Percentiles rank a stretch among this genome's conserved stretches.
These are phyloP conservation scores for Myotis yumanensis DNA, from an alignment of 2,113 vertebrate species.

Conservation along the genomic window DNA sequence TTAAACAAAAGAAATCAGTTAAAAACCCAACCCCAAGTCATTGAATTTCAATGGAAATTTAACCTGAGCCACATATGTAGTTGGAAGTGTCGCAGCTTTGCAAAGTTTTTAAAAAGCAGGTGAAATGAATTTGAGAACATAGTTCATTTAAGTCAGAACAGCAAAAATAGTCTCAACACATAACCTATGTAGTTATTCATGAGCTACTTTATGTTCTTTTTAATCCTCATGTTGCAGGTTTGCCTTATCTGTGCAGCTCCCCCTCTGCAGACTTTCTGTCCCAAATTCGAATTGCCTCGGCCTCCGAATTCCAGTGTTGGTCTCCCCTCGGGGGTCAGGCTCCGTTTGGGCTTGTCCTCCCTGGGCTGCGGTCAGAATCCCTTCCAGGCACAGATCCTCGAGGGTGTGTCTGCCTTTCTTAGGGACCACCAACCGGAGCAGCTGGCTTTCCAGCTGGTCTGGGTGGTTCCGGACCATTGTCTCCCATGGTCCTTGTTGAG, in stretches of 20 bases:
- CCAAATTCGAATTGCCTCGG: fast-evolving
- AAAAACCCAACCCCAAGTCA: not conserved
- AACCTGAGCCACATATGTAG: not conserved
- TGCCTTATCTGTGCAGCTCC: not conserved
- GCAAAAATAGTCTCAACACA: not conserved
- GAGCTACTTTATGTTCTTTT: not conserved
- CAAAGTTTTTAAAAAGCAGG: not conserved
- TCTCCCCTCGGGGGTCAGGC: too few relatives aligned
- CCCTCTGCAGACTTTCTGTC: not conserved
- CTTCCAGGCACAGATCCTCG: not conserved
- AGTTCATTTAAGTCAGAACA: not conserved
- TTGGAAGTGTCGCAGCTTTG: not conserved
- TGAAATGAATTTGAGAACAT: not conserved
- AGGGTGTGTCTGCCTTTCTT: not conserved
- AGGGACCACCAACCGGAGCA: not conserved
- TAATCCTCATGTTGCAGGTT: not conserved
- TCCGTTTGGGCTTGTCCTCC: not conserved
- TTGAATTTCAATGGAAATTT: not conserved
- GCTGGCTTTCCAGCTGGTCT: too few relatives aligned
- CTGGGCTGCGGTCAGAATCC: not conserved
- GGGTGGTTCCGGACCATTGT: fast-evolving
- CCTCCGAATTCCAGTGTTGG: not conserved
- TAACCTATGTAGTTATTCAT: not conserved
- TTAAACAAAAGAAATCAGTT: not conserved
- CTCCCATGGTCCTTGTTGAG: fast-evolving